These are phyloP conservation scores for Azemiops feae DNA, from an alignment of 2,113 vertebrate species.

Conservation along the genomic window DNA sequence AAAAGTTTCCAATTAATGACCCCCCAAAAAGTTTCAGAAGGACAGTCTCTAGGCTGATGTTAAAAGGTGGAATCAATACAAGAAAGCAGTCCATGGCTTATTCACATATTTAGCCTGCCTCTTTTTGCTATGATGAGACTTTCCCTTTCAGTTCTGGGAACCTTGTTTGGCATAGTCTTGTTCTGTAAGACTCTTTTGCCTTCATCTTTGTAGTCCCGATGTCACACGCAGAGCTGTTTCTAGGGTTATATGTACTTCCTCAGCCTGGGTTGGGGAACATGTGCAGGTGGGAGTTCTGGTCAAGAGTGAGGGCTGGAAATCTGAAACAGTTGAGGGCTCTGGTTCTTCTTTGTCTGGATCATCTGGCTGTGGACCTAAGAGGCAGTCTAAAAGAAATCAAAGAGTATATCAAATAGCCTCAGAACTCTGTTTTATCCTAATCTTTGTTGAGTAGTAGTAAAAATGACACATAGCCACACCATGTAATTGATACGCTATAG, in stretches of 20 bases:
- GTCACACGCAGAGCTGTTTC: neutral
- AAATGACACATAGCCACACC: neutral
- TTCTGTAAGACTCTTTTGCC: neutral
- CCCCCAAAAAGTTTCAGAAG: neutral
- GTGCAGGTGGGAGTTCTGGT: neutral
- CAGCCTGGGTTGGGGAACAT: neutral
- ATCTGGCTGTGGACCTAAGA: slow-evolving; percentile 72
- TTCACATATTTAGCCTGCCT: neutral
- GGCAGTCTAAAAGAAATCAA: slow-evolving; percentile 63
- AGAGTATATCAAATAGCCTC: neutral
- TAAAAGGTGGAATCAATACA: neutral
- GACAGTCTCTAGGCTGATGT: neutral
- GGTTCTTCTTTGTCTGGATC: slow-evolving; percentile 47
- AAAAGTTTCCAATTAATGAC: neutral
- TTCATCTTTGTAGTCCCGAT: neutral
- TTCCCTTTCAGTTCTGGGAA: neutral
- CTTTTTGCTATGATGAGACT: neutral
- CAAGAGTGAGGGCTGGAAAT: neutral
- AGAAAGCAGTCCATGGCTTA: neutral
- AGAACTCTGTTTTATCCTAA: neutral
- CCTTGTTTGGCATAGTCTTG: neutral
- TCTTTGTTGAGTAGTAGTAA: neutral
- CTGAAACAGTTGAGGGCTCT: neutral
- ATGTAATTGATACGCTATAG: neutral
- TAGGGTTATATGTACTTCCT: slow-evolving; percentile 9